Conservation (phyloP, 2,113 vertebrate species). For the Cryptomyrus ogoouensis region DNA sequence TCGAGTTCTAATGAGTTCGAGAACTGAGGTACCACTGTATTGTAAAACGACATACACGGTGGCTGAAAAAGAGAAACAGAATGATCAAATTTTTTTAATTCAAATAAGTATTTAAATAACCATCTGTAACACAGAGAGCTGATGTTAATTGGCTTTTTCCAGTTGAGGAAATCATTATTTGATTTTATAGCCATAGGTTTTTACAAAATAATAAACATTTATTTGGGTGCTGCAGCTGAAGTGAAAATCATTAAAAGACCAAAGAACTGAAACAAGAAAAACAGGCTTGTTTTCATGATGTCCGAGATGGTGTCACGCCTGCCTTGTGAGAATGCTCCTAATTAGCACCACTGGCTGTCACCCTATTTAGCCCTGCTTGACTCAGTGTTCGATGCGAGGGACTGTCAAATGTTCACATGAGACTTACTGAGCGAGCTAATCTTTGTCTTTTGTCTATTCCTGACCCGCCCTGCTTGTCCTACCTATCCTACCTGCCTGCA, state of each 20-base stretch:
- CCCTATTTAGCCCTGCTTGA: too few species aligned
- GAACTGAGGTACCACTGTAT: too few species aligned
- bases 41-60: not conserved
- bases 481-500: too few species aligned
- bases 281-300: not conserved
- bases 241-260: not conserved
- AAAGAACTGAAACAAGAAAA: not conserved
- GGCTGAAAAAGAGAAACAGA: not conserved
- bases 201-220: not conserved
- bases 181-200: not conserved
- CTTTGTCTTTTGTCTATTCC: not conserved
- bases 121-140: not conserved
- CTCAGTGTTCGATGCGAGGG: not conserved
- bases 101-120: not conserved
- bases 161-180: not conserved
- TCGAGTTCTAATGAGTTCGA: too few species aligned
- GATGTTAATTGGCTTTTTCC: not conserved
- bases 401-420: not conserved
- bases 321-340: too few species aligned
- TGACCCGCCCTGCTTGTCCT: not conserved
- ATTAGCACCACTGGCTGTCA: too few species aligned
- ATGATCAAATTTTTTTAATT: not conserved
- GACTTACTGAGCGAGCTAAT: not conserved
- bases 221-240: not conserved
- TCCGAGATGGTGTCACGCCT: not conserved